phyloP scores from a whole-genome alignment of 2,797 vertebrate species.

The Peromyscus melanophrys region DNA sequence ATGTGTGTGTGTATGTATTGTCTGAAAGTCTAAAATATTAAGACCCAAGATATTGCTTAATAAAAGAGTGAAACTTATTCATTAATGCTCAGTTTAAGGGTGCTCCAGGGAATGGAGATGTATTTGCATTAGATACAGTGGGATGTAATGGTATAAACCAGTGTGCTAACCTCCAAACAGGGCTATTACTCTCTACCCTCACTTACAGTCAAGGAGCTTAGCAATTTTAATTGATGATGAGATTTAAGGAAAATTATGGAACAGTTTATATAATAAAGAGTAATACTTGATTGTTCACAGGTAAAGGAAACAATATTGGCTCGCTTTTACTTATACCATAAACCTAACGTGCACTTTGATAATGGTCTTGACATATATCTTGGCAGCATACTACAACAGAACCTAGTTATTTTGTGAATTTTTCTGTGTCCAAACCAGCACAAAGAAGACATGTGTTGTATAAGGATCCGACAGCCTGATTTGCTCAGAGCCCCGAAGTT shows the following conservation, averaged over 20 bases:
- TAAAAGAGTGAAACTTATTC: not conserved
- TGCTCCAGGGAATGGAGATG: not conserved
- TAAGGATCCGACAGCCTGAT: not conserved
- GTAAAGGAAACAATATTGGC: not conserved
- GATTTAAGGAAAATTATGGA: not conserved
- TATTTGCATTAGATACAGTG: not conserved
- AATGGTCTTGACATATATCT: not conserved
- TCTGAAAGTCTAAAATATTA: not conserved
- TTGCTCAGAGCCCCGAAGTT: not conserved
- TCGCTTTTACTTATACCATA: not conserved
- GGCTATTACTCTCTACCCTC: not conserved
- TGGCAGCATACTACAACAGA: not conserved
- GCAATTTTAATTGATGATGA: not conserved
- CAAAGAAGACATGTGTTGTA: not conserved
- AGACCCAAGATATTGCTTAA: not conserved
- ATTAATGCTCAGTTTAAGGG: not conserved
- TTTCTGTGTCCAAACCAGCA: not conserved
- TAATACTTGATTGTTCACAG: not conserved
- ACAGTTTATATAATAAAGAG: not conserved
- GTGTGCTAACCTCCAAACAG: not conserved
- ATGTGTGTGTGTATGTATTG: not conserved
- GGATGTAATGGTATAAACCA: not conserved
- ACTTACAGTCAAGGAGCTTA: not conserved
- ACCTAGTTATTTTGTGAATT: not conserved
- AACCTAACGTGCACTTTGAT: not conserved